phyloP scores from a whole-genome alignment of 2,797 vertebrate species.

The Pseudotriccus pelzelni region DNA sequence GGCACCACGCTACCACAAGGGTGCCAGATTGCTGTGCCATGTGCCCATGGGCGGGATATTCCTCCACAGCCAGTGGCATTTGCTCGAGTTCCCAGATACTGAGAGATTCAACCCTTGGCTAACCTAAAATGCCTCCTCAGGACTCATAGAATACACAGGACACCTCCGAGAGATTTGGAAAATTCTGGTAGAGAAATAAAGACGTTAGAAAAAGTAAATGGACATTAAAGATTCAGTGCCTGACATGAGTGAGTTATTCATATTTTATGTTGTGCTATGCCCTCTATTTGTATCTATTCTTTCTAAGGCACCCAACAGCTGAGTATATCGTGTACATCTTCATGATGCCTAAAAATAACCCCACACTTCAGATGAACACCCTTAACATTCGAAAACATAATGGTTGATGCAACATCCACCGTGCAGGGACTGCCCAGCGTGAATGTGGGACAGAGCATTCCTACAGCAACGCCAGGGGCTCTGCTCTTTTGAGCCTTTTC shows the following conservation, averaged over 20 bases:
- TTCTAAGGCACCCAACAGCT: constrained; percentile 16
- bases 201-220: not conserved
- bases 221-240: not conserved
- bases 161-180: not conserved
- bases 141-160: not conserved
- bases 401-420: not conserved
- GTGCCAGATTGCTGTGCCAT: not conserved
- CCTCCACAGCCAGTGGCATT: not conserved
- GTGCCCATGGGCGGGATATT: not conserved
- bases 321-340: not conserved
- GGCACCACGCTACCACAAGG: not conserved
- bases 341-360: not conserved
- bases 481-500: not conserved
- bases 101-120: not conserved
- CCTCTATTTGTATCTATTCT: not conserved
- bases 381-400: not conserved
- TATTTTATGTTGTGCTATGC: constrained; percentile 15
- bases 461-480: not conserved
- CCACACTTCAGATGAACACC: not conserved
- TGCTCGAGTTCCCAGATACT: not conserved
- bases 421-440: not conserved
- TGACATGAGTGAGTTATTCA: not conserved
- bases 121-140: not conserved
- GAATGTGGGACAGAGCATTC: not conserved
- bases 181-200: constrained; percentile 34